A percentile compares a stretch with the other conserved stretches of the same genome.
These are phyloP conservation scores for Oncopeltus fasciatus DNA, from an alignment of 1,140 invertebrate species.

Conservation along the genomic window DNA sequence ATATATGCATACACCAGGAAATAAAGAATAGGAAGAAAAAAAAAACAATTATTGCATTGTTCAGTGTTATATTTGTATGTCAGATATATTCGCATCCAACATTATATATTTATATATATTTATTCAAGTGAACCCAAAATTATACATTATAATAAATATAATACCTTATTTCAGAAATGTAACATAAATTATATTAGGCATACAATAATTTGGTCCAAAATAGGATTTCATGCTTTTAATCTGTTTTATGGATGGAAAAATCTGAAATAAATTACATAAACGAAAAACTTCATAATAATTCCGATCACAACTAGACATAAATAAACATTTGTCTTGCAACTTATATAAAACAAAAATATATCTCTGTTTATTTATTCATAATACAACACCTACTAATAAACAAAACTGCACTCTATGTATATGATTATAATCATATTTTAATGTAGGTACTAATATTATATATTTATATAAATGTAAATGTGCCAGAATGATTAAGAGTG, in stretches of 20 bases:
- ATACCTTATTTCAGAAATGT: constrained; percentile 12
- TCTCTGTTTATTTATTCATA: constrained; percentile 18
- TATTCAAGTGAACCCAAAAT: constrained; percentile 18
- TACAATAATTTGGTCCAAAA: constrained; percentile 18
- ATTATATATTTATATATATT: constrained; percentile 14
- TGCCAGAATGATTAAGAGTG: constrained; percentile 8
- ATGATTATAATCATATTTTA: constrained; percentile 9
- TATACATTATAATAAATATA: constrained; percentile 18
- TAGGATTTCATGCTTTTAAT: constrained; percentile 8
- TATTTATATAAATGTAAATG: constrained; percentile 7
- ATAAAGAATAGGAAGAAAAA: background rate
- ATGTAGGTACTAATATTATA: constrained; percentile 14
- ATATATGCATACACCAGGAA: too few relatives aligned
- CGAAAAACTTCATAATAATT: constrained; percentile 8
- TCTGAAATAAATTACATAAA: constrained; percentile 6
- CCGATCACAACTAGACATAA: constrained; percentile 20
- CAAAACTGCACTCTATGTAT: constrained; percentile 15
- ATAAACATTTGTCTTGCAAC: constrained; percentile 19
- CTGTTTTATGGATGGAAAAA: constrained; percentile 12
- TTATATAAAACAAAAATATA: constrained; percentile 20
- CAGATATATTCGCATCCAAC: constrained; percentile 12
- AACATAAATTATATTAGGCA: constrained; percentile 16
- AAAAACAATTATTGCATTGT: background rate
- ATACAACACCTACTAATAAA: constrained; percentile 20
- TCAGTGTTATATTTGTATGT: constrained; percentile 15